A percentile compares a stretch with the other conserved stretches of the same genome.
Conservation (phyloP, 2,113 vertebrate species). For the Pimephales promelas region DNA sequence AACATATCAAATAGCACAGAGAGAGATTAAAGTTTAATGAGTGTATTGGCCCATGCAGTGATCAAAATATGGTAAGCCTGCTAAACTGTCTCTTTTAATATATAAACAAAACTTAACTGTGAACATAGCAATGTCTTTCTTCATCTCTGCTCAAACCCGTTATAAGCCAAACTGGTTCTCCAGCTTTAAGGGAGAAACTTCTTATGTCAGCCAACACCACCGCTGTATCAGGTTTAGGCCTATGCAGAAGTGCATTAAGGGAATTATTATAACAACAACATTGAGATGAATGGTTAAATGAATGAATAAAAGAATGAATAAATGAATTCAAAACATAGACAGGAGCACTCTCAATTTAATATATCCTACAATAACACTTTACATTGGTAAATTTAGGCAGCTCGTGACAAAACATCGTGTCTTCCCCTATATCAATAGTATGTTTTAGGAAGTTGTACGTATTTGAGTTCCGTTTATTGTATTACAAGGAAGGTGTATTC, state of each 20-base stretch:
- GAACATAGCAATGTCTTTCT: conserved; percentile 9
- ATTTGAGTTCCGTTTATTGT: background rate
- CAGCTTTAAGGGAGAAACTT: background rate
- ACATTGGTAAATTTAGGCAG: background rate
- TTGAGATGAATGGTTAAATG: no score
- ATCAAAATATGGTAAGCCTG: background rate
- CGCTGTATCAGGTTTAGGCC: background rate
- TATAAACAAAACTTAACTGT: background rate
- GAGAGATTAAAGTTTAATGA: conserved; percentile 2
- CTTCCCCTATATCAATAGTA: background rate
- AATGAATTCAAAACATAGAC: background rate
- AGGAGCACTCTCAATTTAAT: background rate
- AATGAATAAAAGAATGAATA: no score
- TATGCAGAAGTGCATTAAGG: background rate
- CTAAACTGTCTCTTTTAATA: background rate
- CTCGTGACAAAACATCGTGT: background rate
- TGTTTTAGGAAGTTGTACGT: background rate
- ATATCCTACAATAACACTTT: background rate
- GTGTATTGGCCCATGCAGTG: background rate
- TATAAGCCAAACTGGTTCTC: conserved; percentile 24
- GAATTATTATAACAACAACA: no score
- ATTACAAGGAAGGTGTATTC: background rate
- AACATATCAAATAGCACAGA: background rate
- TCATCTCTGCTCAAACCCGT: background rate
- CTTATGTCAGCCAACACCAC: background rate